Conservation (phyloP, 2,888 invertebrate species). For the Aleiodes leptofemur region DNA sequence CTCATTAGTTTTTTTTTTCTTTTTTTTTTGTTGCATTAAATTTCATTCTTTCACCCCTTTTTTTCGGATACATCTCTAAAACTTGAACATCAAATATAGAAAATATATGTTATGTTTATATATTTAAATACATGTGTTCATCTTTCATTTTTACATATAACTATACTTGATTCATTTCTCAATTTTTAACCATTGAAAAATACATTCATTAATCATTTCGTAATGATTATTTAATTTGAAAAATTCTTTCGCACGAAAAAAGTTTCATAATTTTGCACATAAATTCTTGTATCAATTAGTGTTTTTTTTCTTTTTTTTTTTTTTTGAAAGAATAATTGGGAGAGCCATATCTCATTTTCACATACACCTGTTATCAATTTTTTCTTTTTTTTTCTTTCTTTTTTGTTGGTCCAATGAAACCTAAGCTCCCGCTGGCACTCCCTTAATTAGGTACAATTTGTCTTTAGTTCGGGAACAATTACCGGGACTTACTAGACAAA, state of each 20-base stretch:
- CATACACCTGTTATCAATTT: background rate
- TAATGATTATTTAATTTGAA: constrained; percentile 54
- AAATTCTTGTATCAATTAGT: constrained; percentile 55
- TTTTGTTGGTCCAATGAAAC: constrained; percentile 58
- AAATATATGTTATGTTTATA: constrained; percentile 73
- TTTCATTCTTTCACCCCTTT: constrained; percentile 52
- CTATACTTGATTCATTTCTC: constrained; percentile 54
- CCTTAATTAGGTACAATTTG: constrained; percentile 63
- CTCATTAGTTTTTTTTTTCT: constrained; percentile 47
- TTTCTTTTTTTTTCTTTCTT: constrained; percentile 4
- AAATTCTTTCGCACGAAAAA: constrained; percentile 67
- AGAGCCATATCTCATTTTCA: constrained; percentile 19
- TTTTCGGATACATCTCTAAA: constrained; percentile 72
- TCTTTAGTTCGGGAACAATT: constrained; percentile 55
- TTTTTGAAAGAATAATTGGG: constrained; percentile 25
- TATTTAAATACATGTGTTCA: constrained; percentile 70
- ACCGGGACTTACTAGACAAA: constrained; percentile 59
- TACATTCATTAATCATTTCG: constrained; percentile 5
- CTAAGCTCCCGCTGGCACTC: constrained; percentile 59
- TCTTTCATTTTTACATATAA: constrained; percentile 64
- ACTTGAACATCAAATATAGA: constrained; percentile 75
- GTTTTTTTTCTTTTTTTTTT: constrained; percentile 53
- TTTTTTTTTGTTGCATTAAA: constrained; percentile 52
- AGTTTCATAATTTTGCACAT: constrained; percentile 60
- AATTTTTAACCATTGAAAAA: constrained; percentile 13